Percentiles rank a stretch among this genome's conserved stretches.
Evolutionary conservation across 2,888 invertebrate species (phyloP).

Genomic region (Sylvicola fuscatus): DNA sequence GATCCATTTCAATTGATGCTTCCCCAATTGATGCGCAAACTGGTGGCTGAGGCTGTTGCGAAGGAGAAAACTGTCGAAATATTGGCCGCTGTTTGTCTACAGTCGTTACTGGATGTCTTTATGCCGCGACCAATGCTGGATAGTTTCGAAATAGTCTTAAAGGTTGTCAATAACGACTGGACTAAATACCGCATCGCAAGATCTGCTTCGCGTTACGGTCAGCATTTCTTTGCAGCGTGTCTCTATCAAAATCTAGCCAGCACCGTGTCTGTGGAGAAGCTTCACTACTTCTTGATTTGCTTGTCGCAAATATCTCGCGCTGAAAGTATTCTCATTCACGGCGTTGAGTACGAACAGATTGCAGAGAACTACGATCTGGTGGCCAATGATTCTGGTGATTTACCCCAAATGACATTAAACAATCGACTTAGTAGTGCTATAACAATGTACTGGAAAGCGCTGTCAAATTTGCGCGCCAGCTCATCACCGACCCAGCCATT

Average conservation of each 20-base stretch:
- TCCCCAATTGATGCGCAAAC: constrained; percentile 18
- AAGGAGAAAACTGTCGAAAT: constrained; percentile 43
- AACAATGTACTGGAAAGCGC: constrained; percentile 40
- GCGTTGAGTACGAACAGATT: constrained; percentile 27
- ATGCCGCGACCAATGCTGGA: constrained; percentile 38
- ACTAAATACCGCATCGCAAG: constrained; percentile 71
- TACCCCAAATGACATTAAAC: constrained; percentile 24
- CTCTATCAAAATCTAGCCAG: constrained; percentile 41
- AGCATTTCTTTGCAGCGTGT: constrained; percentile 46
- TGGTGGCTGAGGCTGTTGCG: constrained; percentile 16
- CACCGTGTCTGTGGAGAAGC: constrained; percentile 65
- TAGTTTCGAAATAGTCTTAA: constrained; percentile 34
- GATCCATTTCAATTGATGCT: constrained; percentile 16
- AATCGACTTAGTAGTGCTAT: constrained; percentile 31
- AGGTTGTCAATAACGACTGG: constrained; percentile 45
- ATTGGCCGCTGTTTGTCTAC: constrained; percentile 64
- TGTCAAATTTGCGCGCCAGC: constrained; percentile 29
- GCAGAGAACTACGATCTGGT: constrained; percentile 17
- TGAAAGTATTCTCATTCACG: constrained; percentile 39
- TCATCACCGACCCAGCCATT: constrained; percentile 26
- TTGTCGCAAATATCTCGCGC: constrained; percentile 56
- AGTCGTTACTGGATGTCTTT: constrained; percentile 50
- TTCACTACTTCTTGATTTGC: constrained; percentile 73
- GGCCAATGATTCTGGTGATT: constrained; percentile 15
- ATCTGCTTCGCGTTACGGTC: constrained; percentile 70